Evolutionary conservation across 2,113 vertebrate species (phyloP), one percentile per base, ranked within the genome.

Genomic region (Sapajus apella): DNA sequence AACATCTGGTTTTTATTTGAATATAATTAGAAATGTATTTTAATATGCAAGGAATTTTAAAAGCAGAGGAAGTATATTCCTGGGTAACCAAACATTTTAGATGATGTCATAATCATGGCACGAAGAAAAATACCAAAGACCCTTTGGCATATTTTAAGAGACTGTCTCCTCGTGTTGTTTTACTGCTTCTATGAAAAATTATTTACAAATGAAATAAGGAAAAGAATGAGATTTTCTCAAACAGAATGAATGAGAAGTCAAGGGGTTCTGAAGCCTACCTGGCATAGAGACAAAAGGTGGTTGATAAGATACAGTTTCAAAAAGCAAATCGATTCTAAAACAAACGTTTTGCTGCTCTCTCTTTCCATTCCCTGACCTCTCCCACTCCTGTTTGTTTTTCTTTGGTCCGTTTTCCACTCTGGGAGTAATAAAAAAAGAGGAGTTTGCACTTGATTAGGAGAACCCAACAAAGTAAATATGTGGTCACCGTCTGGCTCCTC

Each of bases 1-100:
- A 87, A 96, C 97, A 98, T 97, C 97, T 97, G 97, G 94, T 97
- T 97, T 90, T 95, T 73, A 97, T 97, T 97, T 92, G 85, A 91
- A 84, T 85, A 96, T 94, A 96, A 96, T 97, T 96, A 97, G 97
- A 97, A 96, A 75, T 95, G 81, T 75, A 95, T 97, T 97, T 97
- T 95, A 92, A 88, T 87, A 96, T 96, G 83, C 64, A 87, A 98
- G 94, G 97, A 93, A 97, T 97, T 95, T 93, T 85, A 90, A 96
- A 97, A 96, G 87, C 87, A 97, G 87, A 97, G 97, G 97, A 97
- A 97, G 95, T 93, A 55, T 95, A 95, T 94, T 97, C 97, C 95
- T 92, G 95, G 64, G 96, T 96, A 76, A 92, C 87, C 92, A 75
- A 86, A 80, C 83, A 61, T 97, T 64, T 75, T 25, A 43, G 68